These are phyloP conservation scores for Limonius californicus DNA, from an alignment of 1,140 invertebrate species.

Conservation along the genomic window DNA sequence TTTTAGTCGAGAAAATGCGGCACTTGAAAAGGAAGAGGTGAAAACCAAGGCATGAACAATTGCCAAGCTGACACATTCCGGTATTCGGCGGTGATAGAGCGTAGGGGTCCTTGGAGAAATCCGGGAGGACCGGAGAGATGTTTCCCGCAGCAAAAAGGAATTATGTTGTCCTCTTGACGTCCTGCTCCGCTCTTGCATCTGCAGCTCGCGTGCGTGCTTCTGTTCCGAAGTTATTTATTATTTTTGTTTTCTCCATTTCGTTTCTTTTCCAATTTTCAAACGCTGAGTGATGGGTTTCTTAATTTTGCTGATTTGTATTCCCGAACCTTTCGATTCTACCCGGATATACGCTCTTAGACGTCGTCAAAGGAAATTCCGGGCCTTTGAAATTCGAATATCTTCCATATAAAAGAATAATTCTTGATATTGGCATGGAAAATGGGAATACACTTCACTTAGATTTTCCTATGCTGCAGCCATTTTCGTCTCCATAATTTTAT, in stretches of 20 bases:
- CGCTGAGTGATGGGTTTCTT: not conserved
- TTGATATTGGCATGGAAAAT: too few relatives aligned
- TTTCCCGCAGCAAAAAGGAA: not conserved
- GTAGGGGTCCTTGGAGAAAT: not conserved
- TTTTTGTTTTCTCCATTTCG: not conserved
- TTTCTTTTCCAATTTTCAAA: not conserved
- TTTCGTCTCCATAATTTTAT: too few relatives aligned
- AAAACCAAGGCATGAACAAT: not conserved
- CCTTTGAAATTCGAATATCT: too few relatives aligned
- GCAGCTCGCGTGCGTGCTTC: not conserved
- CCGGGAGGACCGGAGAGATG: not conserved
- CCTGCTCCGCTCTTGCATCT: not conserved
- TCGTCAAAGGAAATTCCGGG: not conserved
- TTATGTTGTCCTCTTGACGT: conserved; percentile 1
- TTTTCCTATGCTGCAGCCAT: too few relatives aligned
- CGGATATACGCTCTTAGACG: not conserved
- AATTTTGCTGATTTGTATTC: not conserved
- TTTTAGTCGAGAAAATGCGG: too few relatives aligned
- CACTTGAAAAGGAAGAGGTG: not conserved
- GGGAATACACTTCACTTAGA: too few relatives aligned
- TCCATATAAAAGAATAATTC: too few relatives aligned
- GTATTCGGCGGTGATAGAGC: not conserved
- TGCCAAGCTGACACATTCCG: not conserved
- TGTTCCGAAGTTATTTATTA: not conserved
- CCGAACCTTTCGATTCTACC: not conserved